These are phyloP conservation scores for Phodopus roborovskii DNA, from an alignment of 2,113 vertebrate species.

Conservation along the genomic window DNA sequence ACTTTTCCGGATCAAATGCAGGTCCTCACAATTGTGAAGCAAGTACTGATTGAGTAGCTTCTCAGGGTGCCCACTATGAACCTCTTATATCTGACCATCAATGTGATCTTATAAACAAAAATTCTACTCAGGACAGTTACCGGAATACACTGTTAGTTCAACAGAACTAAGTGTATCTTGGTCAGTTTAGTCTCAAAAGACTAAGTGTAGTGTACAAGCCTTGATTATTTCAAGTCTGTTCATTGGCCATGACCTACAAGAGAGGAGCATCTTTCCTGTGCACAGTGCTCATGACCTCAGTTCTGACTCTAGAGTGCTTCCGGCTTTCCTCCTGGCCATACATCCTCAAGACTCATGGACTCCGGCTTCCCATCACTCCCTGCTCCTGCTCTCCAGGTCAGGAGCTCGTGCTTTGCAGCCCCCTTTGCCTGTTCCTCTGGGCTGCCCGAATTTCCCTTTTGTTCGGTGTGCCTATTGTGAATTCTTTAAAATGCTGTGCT, in stretches of 20 bases:
- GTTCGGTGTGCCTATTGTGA: not conserved
- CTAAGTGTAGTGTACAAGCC: not conserved
- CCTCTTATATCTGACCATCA: not conserved
- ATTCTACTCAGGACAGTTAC: conserved; percentile 8
- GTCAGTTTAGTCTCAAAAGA: not conserved
- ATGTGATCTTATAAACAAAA: not conserved
- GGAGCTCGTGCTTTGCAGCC: not conserved
- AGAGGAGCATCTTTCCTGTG: not conserved
- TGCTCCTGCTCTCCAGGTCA: not conserved
- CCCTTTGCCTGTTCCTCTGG: not conserved
- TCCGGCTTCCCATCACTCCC: not conserved
- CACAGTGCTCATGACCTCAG: not conserved
- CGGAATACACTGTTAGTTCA: conserved; percentile 28
- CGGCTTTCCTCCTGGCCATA: not conserved
- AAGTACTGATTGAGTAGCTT: not conserved
- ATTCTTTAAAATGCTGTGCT: not conserved
- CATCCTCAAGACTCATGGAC: not conserved
- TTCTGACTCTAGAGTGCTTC: too few relatives aligned
- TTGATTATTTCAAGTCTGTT: not conserved
- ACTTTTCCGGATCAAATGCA: not conserved
- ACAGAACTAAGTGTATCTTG: not conserved
- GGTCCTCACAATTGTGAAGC: not conserved
- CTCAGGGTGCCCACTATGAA: not conserved
- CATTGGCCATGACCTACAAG: not conserved
- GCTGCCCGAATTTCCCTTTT: not conserved